Evolutionary conservation across 2,797 vertebrate species (phyloP).

Genomic region (Lophius americanus): DNA sequence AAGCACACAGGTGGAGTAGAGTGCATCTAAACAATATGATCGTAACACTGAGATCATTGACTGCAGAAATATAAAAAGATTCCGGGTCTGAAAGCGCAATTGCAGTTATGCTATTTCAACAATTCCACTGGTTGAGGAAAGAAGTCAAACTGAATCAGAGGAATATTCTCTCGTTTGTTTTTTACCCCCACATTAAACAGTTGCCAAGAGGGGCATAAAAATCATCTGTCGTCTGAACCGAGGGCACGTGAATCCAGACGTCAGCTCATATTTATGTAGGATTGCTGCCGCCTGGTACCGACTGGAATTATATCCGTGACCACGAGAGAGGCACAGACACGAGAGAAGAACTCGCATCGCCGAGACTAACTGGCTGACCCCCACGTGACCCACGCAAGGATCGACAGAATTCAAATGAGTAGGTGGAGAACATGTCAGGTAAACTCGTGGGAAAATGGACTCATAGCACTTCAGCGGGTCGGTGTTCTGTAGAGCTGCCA

Average conservation of each 20-base stretch:
- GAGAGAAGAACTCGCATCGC: conserved; percentile 25
- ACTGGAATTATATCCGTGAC: conserved; percentile 47
- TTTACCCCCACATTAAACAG: too few species aligned
- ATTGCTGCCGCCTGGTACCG: conserved; percentile 40
- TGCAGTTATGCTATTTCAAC: too few species aligned
- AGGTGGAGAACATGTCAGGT: conserved; percentile 40
- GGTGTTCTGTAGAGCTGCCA: too few species aligned
- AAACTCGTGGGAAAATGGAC: conserved; percentile 45
- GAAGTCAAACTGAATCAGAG: too few species aligned
- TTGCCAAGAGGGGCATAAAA: conserved; percentile 18
- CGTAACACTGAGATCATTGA: background rate
- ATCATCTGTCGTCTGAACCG: conserved; percentile 38
- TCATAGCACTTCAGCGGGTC: background rate
- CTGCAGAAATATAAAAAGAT: background rate
- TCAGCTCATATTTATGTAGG: conserved; percentile 59
- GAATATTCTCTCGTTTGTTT: too few species aligned
- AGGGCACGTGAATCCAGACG: conserved; percentile 31
- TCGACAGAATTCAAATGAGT: conserved; percentile 50
- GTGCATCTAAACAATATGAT: conserved; percentile 16
- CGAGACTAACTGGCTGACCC: conserved; percentile 42
- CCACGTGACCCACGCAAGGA: conserved; percentile 26
- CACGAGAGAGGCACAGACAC: conserved; percentile 40
- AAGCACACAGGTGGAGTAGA: conserved; percentile 15
- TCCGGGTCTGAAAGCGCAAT: background rate
- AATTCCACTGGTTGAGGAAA: too few species aligned